Base-by-base conservation (phyloP, 2,888 invertebrate genomes). In the Eutolmus rufibarbis region DNA sequence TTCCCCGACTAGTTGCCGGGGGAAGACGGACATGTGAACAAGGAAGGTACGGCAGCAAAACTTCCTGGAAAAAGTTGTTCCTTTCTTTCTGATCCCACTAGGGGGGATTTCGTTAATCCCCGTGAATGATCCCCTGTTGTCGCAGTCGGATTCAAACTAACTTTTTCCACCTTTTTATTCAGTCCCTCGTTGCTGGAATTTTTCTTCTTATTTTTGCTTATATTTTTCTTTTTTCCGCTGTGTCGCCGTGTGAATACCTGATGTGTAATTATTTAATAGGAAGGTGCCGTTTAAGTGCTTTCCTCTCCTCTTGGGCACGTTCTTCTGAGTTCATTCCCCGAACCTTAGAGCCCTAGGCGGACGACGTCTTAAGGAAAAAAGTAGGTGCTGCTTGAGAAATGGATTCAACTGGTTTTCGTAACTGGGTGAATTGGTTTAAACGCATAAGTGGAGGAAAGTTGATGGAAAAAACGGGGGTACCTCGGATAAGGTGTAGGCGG, bases 91-190 rank as follows among this genome's bases (percentile, higher is more conserved):
- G 46, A 79, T 79, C 79, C 79, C 56, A 46, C 16, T 28, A 19
- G 28, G 31, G 56, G 79, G 79, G 79, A 79, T 79, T 79, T 51
- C 51, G 79, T 79, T 79, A 79, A 79, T 79, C 79, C 79, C 14
- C 43, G 51, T 56, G 79, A 79, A 46, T 79, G 79, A 79, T 79
- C 79, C 79, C 66, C 79, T 51, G 51, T 46, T 79, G 51, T 79
- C 79, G 51, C 40, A 51, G 79, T 51, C 28, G 51, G 79, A 46
- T 79, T 79, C 51, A 57, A 82, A 46, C 19, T 82, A 46, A 31
- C n/a, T 82, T 46, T 46, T 82, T 66, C 66, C 28, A 37, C 34
- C 40, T 82, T 57, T 46, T 66, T 79, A 37, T 23, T 74, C 40
- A 16, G 5, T 23, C 40, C 37, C 37, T 84, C n/a, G 40, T 19